A percentile compares a stretch with the other conserved stretches of the same genome.
Conservation (phyloP, 2,888 invertebrate species). For the Drosophila ustulata region DNA sequence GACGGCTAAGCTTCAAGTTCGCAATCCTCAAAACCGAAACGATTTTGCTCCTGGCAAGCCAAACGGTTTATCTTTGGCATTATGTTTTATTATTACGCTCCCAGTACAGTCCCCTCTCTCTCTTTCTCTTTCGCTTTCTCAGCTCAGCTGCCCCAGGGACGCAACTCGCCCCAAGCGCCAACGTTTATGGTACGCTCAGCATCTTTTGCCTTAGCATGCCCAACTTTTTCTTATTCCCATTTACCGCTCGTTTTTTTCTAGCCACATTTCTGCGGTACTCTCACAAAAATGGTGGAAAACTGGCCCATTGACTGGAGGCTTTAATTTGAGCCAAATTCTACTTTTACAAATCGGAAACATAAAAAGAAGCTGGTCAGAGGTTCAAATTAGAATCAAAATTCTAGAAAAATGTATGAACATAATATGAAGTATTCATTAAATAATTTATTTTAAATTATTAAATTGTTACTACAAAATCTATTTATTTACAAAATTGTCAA, state of each 20-base stretch:
- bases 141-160: not conserved
- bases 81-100: slow-evolving; percentile 54
- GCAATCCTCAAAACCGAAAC: slow-evolving; percentile 18
- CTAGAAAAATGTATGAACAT: not conserved
- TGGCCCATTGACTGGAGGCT: not conserved
- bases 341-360: not conserved
- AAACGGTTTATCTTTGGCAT: slow-evolving; percentile 53
- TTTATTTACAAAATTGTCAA: too few species aligned
- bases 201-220: slow-evolving; percentile 17
- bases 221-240: slow-evolving; percentile 20
- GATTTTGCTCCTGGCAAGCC: slow-evolving; percentile 31
- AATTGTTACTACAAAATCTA: too few species aligned
- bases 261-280: slow-evolving; percentile 22
- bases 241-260: slow-evolving; percentile 4
- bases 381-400: not conserved
- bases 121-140: not conserved
- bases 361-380: not conserved
- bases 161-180: slow-evolving; percentile 20
- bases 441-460: too few species aligned
- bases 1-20: slow-evolving; percentile 43
- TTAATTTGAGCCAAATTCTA: not conserved
- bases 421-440: too few species aligned
- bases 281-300: slow-evolving; percentile 13
- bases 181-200: slow-evolving; percentile 25
- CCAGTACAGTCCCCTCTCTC: not conserved